Conservation (phyloP, 2,888 invertebrate genomes). For the Cephus spinipes region DNA sequence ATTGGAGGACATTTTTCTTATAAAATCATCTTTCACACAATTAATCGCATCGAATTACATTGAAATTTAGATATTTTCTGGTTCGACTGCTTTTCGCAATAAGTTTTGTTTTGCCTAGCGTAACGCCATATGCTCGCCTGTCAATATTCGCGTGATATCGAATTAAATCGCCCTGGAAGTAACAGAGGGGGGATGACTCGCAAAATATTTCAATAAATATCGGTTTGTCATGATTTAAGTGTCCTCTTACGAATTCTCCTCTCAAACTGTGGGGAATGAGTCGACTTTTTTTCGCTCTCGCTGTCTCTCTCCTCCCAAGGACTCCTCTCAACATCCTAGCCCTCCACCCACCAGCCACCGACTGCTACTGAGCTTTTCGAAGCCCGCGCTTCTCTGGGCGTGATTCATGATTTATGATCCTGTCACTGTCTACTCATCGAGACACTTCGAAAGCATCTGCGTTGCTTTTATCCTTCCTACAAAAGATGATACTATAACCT, state of each 20-base stretch:
- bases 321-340: background rate
- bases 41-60: background rate
- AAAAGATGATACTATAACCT: background rate
- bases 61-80: background rate
- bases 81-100: background rate
- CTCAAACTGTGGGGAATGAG: background rate
- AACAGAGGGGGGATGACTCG: background rate
- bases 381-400: background rate
- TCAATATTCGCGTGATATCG: background rate
- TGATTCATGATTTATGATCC: conserved; percentile 6
- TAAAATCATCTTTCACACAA: background rate
- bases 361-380: background rate
- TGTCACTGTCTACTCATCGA: conserved; percentile 1
- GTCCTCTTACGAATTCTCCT: background rate
- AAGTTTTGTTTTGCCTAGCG: background rate
- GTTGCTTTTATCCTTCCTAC: background rate
- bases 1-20: background rate
- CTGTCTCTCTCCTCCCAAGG: background rate
- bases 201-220: conserved; percentile 7
- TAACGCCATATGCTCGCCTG: background rate
- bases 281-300: background rate
- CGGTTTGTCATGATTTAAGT: conserved; percentile 9
- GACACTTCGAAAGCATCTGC: background rate
- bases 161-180: background rate
- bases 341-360: background rate